Conservation (phyloP, 2,113 vertebrate genomes). For the Beaufortia kweichowensis region DNA sequence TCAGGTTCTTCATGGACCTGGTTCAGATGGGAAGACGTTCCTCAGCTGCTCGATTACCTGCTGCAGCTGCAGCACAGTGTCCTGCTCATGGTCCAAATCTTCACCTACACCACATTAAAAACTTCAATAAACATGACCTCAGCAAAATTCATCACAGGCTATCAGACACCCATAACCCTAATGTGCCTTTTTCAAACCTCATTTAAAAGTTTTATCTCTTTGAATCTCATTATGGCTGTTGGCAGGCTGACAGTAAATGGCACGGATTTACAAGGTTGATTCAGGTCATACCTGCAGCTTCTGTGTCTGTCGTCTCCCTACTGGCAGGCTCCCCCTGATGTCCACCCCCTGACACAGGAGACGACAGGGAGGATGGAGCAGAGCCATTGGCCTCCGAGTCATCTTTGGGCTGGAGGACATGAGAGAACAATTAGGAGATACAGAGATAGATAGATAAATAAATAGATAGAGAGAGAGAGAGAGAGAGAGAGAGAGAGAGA, state of each 20-base stretch:
- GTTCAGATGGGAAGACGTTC: conserved; percentile 87
- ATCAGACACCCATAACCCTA: neutral
- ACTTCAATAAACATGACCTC: neutral
- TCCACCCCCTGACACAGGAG: conserved; percentile 83
- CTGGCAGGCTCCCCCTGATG: conserved; percentile 79
- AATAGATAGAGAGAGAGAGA: neutral
- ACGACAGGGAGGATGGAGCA: conserved; percentile 82
- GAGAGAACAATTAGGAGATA: conserved; percentile 25
- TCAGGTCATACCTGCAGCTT: conserved; percentile 82
- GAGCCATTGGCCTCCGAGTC: conserved; percentile 86
- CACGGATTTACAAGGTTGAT: neutral
- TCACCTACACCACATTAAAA: conserved; percentile 74
- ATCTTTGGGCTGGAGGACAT: conserved; percentile 78
- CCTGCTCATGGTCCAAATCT: conserved; percentile 80
- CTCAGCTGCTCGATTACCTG: conserved; percentile 97
- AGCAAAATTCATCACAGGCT: neutral
- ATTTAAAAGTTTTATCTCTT: neutral
- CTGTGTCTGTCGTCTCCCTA: conserved; percentile 86
- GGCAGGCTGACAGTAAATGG: neutral
- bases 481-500: too few relatives aligned
- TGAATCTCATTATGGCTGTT: conserved; percentile 2
- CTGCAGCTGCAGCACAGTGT: conserved; percentile 91
- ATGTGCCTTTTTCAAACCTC: neutral
- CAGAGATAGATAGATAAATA: too few relatives aligned
- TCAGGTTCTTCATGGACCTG: conserved; percentile 61